phyloP scores from a whole-genome alignment of 2,888 invertebrate genomes.

The Philonicus albiceps region DNA sequence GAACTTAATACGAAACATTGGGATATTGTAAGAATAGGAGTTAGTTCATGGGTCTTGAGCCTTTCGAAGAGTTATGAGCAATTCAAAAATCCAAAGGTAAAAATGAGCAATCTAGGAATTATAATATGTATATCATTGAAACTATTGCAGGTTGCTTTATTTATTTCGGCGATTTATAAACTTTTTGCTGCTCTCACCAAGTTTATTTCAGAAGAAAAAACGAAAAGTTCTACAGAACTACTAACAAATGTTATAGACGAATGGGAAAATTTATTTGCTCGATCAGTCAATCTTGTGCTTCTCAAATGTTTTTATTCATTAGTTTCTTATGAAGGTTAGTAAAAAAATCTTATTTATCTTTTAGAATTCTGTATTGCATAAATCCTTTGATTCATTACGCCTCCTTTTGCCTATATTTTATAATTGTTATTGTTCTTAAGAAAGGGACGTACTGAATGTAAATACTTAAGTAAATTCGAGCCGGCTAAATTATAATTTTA shows the following conservation, averaged over 20 bases:
- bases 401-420: neutral
- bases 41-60: conserved; percentile 73
- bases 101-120: neutral
- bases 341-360: neutral
- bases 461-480: neutral
- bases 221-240: conserved; percentile 59
- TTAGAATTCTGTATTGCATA: neutral
- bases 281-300: conserved; percentile 65
- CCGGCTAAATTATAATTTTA: too few species aligned
- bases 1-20: conserved; percentile 66
- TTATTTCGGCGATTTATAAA: conserved; percentile 66
- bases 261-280: conserved; percentile 80
- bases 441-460: neutral
- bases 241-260: conserved; percentile 65
- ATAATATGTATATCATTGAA: conserved; percentile 23
- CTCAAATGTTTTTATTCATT: conserved; percentile 57
- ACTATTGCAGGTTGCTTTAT: conserved; percentile 62
- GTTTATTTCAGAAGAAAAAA: conserved; percentile 62
- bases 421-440: neutral
- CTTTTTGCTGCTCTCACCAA: conserved; percentile 65
- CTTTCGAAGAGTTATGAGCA: conserved; percentile 62
- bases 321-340: conserved; percentile 50
- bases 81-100: conserved; percentile 67
- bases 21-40: conserved; percentile 77
- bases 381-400: neutral